These are phyloP conservation scores for Oscheius sp. DNA, from an alignment of 2,888 invertebrate species.

Conservation along the genomic window DNA sequence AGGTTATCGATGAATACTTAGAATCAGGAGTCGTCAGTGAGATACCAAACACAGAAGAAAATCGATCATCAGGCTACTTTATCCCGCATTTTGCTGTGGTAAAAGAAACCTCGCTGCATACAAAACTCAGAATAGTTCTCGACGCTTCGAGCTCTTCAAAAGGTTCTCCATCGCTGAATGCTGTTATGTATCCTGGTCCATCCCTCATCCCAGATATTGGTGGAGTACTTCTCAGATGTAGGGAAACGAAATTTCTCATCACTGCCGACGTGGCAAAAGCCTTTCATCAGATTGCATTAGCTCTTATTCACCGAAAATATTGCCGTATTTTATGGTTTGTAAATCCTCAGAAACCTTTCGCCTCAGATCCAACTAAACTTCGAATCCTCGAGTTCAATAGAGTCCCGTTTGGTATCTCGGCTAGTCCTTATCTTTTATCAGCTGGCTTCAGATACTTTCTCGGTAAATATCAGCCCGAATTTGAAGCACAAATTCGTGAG, in stretches of 20 bases:
- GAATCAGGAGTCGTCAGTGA: no score
- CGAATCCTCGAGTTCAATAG: neutral
- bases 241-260: neutral
- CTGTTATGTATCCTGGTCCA: slow-evolving; percentile 1
- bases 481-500: neutral
- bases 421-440: neutral
- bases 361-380: neutral
- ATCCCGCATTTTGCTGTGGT: slow-evolving; percentile 7
- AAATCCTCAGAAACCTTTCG: neutral
- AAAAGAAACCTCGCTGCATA: neutral
- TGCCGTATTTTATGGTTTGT: slow-evolving; percentile 7
- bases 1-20: no score
- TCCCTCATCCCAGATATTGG: neutral
- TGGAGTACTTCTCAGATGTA: neutral
- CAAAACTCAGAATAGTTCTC: slow-evolving; percentile 9
- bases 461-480: neutral
- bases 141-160: neutral
- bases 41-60: no score
- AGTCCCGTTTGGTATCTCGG: neutral
- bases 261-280: neutral
- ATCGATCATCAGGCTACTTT: neutral
- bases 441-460: neutral
- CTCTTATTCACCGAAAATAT: neutral
- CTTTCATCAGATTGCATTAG: neutral
- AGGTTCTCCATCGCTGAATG: neutral